phyloP scores from a whole-genome alignment of 2,797 vertebrate species.

The Pseudocheirus occidentalis region DNA sequence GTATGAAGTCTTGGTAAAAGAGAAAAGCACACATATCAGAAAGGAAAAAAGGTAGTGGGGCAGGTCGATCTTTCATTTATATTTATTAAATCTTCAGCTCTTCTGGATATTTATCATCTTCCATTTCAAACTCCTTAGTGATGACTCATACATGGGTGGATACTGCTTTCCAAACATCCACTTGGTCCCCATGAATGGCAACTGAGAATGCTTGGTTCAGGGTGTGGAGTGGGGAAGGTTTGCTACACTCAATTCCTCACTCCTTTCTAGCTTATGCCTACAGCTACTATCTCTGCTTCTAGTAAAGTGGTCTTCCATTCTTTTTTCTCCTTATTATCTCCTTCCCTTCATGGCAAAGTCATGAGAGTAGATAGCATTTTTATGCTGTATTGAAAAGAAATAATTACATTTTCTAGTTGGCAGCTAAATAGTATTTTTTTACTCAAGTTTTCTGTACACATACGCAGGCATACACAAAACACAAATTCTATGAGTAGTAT shows the following conservation, averaged over 20 bases:
- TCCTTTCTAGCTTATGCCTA: background rate
- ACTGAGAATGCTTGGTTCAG: background rate
- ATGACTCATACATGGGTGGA: background rate
- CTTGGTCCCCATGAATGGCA: background rate
- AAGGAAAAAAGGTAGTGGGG: background rate
- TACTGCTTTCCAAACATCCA: background rate
- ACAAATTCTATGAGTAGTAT: background rate
- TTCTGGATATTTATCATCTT: background rate
- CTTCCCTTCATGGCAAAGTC: background rate
- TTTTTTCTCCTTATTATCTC: background rate
- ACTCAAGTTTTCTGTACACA: slow-evolving; percentile 2
- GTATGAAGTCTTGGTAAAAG: background rate
- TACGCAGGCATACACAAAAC: background rate
- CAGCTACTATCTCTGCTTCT: background rate
- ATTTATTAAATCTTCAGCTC: background rate
- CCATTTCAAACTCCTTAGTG: background rate
- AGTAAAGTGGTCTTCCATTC: slow-evolving; percentile 8
- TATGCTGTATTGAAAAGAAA: slow-evolving; percentile 23
- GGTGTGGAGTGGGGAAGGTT: background rate
- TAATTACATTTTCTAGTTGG: slow-evolving; percentile 52
- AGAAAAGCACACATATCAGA: background rate
- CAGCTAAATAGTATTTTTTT: slow-evolving; percentile 40
- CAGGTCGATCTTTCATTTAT: background rate
- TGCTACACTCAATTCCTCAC: background rate
- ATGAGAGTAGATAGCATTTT: background rate